These are phyloP conservation scores for Corythornis cristatus DNA, from an alignment of 2,113 vertebrate species.

Conservation along the genomic window DNA sequence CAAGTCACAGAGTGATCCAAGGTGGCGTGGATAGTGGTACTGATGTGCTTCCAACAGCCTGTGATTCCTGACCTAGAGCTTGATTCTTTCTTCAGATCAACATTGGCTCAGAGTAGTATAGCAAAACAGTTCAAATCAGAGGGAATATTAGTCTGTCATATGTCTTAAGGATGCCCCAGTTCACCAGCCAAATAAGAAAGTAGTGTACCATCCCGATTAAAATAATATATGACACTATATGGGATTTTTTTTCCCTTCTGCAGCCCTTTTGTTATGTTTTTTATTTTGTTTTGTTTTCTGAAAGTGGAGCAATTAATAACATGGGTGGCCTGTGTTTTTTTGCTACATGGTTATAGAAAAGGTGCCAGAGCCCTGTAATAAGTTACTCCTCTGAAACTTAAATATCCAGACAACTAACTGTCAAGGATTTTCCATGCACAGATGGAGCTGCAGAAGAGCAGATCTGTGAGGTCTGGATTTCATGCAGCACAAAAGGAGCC, in stretches of 20 bases:
- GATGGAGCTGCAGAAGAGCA: slow-evolving; percentile 38
- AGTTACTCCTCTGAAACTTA: slow-evolving; percentile 49
- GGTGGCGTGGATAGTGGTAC: neutral
- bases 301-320: neutral
- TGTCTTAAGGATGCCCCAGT: neutral
- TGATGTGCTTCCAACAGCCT: neutral
- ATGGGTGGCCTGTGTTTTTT: neutral
- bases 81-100: neutral
- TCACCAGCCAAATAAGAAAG: neutral
- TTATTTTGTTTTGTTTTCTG: neutral
- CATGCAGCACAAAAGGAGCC: slow-evolving; percentile 52
- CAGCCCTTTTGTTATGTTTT: neutral
- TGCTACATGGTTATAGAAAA: neutral
- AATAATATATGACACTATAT: neutral
- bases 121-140: neutral
- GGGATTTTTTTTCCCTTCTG: neutral
- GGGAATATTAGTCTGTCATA: neutral
- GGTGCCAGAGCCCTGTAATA: slow-evolving; percentile 22
- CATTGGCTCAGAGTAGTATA: neutral
- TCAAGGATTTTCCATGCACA: slow-evolving; percentile 47
- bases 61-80: neutral
- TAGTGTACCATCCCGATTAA: neutral
- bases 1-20: fast-evolving
- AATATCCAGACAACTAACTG: slow-evolving; percentile 24
- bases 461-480: slow-evolving; percentile 65